A percentile compares a stretch with the other conserved stretches of the same genome.
Evolutionary conservation across 2,113 vertebrate species (phyloP).

Genomic region (Alligator sinensis): DNA sequence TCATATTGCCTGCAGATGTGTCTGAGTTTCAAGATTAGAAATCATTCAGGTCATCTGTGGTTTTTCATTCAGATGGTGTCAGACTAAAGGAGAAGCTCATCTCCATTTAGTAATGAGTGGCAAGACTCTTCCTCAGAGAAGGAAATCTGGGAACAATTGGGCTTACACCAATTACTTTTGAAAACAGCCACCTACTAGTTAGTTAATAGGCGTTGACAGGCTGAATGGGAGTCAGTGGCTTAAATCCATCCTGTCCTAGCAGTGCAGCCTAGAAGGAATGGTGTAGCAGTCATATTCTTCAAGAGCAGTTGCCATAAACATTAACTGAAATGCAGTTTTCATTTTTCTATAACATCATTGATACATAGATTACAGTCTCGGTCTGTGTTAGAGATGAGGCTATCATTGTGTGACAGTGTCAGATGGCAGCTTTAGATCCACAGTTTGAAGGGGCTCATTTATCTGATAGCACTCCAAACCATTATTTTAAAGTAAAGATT

Average conservation of each 20-base stretch:
- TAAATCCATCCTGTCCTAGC: slow-evolving; percentile 64
- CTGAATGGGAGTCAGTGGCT: slow-evolving; percentile 55
- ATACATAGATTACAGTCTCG: slow-evolving; percentile 65
- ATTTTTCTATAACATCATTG: slow-evolving; percentile 68
- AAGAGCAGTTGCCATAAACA: slow-evolving; percentile 70
- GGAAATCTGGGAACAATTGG: slow-evolving; percentile 37
- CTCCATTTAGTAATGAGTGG: slow-evolving; percentile 18
- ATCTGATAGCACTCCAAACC: slow-evolving; percentile 59
- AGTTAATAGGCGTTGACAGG: slow-evolving; percentile 66
- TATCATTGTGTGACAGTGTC: slow-evolving; percentile 52
- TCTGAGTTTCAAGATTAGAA: background rate
- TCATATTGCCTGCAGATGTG: background rate
- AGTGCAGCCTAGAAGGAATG: slow-evolving; percentile 60
- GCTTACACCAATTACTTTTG: slow-evolving; percentile 61
- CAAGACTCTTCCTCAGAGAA: slow-evolving; percentile 56
- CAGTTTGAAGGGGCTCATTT: slow-evolving; percentile 38
- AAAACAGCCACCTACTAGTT: slow-evolving; percentile 55
- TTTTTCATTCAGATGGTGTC: background rate
- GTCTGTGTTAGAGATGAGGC: slow-evolving; percentile 50
- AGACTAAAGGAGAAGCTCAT: slow-evolving; percentile 30
- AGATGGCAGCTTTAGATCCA: slow-evolving; percentile 63
- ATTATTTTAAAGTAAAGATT: slow-evolving; percentile 66
- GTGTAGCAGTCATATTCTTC: slow-evolving; percentile 63
- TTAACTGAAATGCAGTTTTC: slow-evolving; percentile 71
- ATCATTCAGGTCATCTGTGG: background rate